Evolutionary conservation across 1,140 invertebrate genomes (phyloP).

Genomic region (Zeugodacus cucurbitae): DNA sequence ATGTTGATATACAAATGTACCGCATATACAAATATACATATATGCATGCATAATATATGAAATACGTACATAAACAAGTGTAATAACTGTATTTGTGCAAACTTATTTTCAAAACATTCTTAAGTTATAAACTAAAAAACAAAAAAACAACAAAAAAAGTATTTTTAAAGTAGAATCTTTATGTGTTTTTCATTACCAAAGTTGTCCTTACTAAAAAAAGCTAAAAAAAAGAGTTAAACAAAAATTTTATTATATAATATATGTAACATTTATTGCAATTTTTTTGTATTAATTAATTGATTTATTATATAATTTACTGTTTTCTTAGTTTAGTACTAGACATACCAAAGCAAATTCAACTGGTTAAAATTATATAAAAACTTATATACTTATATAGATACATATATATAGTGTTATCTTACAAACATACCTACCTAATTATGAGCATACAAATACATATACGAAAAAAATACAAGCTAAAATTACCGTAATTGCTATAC

Average conservation of each 20-base stretch:
- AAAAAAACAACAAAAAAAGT: background rate
- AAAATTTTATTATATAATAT: constrained; percentile 31
- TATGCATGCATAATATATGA: background rate
- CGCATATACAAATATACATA: background rate
- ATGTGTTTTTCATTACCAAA: constrained; percentile 56
- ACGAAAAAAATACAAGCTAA: background rate
- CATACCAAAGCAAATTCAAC: constrained; percentile 64
- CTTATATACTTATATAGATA: background rate
- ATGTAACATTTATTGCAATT: constrained; percentile 21
- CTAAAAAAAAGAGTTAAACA: constrained; percentile 37
- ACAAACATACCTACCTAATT: constrained; percentile 1
- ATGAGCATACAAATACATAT: background rate
- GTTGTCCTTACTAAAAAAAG: constrained; percentile 62
- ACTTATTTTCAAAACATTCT: constrained; percentile 29
- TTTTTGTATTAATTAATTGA: constrained; percentile 31
- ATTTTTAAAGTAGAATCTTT: constrained; percentile 9
- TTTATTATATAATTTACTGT: background rate
- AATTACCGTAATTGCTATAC: no score
- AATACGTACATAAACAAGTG: background rate
- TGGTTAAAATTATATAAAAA: constrained; percentile 24
- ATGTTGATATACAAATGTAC: background rate
- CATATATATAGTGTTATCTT: constrained; percentile 23
- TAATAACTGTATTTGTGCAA: background rate
- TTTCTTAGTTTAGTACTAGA: constrained; percentile 59
- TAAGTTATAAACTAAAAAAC: background rate